These are phyloP conservation scores for Aethes cnicana DNA, from an alignment of 2,888 invertebrate species.

Conservation along the genomic window DNA sequence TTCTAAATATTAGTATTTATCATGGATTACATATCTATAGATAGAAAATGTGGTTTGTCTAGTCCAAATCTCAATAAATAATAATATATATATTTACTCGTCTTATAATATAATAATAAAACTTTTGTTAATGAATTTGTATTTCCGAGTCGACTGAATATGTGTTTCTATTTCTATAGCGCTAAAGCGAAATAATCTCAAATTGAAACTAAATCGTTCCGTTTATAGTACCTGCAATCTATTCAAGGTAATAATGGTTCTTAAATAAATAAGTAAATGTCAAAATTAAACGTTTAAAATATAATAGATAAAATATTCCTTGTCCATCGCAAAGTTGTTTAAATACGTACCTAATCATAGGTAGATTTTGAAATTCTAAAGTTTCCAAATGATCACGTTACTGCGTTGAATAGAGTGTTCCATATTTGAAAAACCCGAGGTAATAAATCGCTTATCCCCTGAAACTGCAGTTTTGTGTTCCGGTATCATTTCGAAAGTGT, in stretches of 20 bases:
- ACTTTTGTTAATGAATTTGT: conserved; percentile 59
- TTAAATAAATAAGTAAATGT: conserved; percentile 31
- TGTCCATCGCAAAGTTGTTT: conserved; percentile 51
- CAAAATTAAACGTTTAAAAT: conserved; percentile 25
- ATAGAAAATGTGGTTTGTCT: conserved; percentile 80
- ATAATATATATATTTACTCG: conserved; percentile 74
- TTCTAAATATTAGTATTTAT: conserved; percentile 79
- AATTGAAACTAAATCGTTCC: conserved; percentile 24
- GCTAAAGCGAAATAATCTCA: conserved; percentile 41
- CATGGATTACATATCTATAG: conserved; percentile 83
- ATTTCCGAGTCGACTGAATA: conserved; percentile 75
- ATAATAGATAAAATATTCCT: conserved; percentile 44
- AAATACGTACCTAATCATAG: conserved; percentile 34
- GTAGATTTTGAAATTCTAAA: conserved; percentile 34
- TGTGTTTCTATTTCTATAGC: conserved; percentile 63
- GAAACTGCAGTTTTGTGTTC: not conserved
- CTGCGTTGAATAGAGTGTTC: conserved; percentile 57
- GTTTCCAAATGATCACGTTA: conserved; percentile 45
- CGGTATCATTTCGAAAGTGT: conserved; percentile 5
- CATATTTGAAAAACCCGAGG: conserved; percentile 35
- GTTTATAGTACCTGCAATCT: conserved; percentile 38
- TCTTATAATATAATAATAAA: conserved; percentile 57
- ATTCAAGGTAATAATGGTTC: conserved; percentile 59
- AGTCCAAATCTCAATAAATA: conserved; percentile 79
- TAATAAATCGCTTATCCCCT: conserved; percentile 39